These are phyloP conservation scores for Dolomedes plantarius DNA, from an alignment of 2,888 invertebrate species.

Conservation along the genomic window DNA sequence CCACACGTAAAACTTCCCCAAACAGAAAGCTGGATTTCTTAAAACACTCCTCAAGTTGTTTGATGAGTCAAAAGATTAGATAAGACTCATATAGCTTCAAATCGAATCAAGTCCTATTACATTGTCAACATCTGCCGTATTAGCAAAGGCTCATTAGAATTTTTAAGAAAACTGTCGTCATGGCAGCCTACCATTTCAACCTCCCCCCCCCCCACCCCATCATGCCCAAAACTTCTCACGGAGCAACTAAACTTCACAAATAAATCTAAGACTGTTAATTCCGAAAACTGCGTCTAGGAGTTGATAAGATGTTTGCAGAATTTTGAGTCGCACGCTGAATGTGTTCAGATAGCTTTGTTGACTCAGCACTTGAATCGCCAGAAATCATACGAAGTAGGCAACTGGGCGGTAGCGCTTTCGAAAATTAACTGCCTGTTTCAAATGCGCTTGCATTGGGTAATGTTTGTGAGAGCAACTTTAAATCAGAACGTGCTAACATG, in stretches of 20 bases:
- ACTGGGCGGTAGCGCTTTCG: neutral
- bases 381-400: neutral
- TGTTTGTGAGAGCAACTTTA: neutral
- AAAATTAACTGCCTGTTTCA: neutral
- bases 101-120: too few relatives aligned
- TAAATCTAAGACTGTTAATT: conserved; percentile 1
- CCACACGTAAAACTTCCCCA: too few relatives aligned
- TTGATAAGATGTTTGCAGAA: conserved; percentile 45
- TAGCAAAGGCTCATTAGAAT: neutral
- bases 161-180: neutral
- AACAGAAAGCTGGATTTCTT: too few relatives aligned
- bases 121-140: too few relatives aligned
- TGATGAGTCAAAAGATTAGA: too few relatives aligned
- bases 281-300: conserved; percentile 12
- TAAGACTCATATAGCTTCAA: too few relatives aligned
- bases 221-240: neutral
- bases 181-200: neutral
- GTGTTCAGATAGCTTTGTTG: conserved; percentile 27
- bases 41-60: too few relatives aligned
- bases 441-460: neutral
- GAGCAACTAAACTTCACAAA: neutral
- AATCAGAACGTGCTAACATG: too few relatives aligned
- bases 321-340: conserved; percentile 25
- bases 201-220: too few relatives aligned
- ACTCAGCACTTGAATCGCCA: conserved; percentile 26